Percentiles rank a stretch among this genome's conserved stretches.
phyloP scores from a whole-genome alignment of 2,113 vertebrate genomes.

The Serranochromis macrocephalus region DNA sequence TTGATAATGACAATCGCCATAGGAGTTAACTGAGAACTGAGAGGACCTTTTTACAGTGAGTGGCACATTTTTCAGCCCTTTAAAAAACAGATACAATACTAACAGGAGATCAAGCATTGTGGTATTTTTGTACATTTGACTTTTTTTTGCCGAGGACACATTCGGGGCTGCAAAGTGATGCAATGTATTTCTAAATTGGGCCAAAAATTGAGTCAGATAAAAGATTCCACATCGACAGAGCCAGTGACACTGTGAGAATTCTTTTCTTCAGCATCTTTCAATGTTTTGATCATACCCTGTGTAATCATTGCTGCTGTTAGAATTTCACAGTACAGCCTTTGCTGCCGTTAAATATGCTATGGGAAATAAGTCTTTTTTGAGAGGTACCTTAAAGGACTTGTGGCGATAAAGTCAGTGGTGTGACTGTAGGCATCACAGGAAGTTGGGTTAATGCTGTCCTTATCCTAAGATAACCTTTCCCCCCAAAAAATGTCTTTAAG shows the following conservation, averaged over 20 bases:
- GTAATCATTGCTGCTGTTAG: constrained; percentile 12
- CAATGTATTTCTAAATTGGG: constrained; percentile 41
- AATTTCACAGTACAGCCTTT: neutral
- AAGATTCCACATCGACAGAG: constrained; percentile 10
- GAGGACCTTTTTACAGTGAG: neutral
- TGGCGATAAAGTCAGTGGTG: neutral
- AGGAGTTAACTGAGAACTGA: neutral
- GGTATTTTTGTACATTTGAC: constrained; percentile 6
- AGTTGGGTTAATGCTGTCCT: constrained; percentile 22
- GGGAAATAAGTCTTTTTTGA: constrained; percentile 13
- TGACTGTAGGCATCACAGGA: neutral
- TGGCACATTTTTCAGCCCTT: neutral
- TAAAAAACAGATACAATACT: neutral
- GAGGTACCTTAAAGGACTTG: neutral
- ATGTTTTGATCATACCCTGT: constrained; percentile 38
- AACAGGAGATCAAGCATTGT: neutral
- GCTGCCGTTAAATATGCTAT: constrained; percentile 1
- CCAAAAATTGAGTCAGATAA: constrained; percentile 27
- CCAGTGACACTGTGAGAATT: constrained; percentile 10
- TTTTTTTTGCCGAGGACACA: constrained; percentile 3
- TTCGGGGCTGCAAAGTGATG: constrained; percentile 1
- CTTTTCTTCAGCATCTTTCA: constrained; percentile 16
- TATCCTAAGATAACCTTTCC: constrained; percentile 13
- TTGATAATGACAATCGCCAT: neutral
- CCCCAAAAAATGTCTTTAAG: neutral